Conservation (phyloP, 2,888 invertebrate genomes). For the Noctua comes region DNA sequence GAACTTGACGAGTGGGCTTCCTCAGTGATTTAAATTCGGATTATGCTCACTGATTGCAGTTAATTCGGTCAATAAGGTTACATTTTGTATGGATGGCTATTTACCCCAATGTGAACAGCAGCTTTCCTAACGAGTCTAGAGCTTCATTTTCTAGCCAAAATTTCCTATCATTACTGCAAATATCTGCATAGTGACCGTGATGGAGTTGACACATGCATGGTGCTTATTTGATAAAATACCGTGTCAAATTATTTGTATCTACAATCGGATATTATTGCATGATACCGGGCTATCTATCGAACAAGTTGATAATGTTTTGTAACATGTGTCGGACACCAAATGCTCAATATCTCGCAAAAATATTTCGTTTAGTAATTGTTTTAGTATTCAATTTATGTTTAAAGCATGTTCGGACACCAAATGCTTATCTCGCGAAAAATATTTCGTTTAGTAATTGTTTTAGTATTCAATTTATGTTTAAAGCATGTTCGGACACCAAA, state of each 20-base stretch:
- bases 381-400: background rate
- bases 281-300: background rate
- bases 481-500: too few species aligned
- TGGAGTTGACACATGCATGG: background rate
- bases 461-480: too few species aligned
- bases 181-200: background rate
- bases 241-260: slow-evolving; percentile 16
- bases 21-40: background rate
- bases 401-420: background rate
- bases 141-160: background rate
- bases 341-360: background rate
- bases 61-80: background rate
- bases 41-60: background rate
- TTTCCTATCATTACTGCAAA: background rate
- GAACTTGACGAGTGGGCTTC: too few species aligned
- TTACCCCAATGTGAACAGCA: background rate
- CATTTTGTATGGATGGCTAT: background rate
- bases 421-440: too few species aligned
- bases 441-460: too few species aligned
- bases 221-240: slow-evolving; percentile 7
- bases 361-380: too few species aligned
- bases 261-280: background rate
- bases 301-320: slow-evolving; percentile 5
- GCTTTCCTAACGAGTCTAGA: background rate
- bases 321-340: background rate